phyloP scores from a whole-genome alignment of 2,113 vertebrate genomes.

The Nothoprocta pentlandii region DNA sequence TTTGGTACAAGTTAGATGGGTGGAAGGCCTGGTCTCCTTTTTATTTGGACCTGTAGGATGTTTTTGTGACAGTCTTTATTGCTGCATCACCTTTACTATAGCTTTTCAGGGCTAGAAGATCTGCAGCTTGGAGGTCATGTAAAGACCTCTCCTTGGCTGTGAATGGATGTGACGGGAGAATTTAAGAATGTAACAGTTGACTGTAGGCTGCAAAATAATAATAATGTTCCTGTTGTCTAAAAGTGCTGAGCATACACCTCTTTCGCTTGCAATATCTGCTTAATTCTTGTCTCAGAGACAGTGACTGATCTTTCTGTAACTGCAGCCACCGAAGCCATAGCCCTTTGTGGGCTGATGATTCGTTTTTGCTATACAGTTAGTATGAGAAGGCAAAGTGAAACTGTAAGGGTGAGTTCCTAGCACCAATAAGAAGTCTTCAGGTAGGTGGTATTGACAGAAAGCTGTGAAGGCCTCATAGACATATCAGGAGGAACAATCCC shows the following conservation, averaged over 20 bases:
- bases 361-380: not conserved
- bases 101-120: not conserved
- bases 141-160: not conserved
- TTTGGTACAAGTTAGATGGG: not conserved
- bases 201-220: not conserved
- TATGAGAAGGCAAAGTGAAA: not conserved
- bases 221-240: not conserved
- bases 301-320: not conserved
- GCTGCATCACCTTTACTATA: not conserved
- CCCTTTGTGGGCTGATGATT: not conserved
- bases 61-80: not conserved
- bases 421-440: not conserved
- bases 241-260: not conserved
- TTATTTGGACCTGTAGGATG: not conserved
- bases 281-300: not conserved
- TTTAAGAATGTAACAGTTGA: not conserved
- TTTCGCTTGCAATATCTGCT: not conserved
- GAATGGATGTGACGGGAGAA: not conserved
- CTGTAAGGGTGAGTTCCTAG: not conserved
- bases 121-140: rapidly evolving
- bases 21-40: not conserved
- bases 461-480: rapidly evolving
- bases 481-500: not conserved
- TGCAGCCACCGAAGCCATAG: rapidly evolving
- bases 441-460: not conserved